These are phyloP conservation scores for Seriola aureovittata DNA, from an alignment of 2,113 vertebrate genomes.

Conservation along the genomic window DNA sequence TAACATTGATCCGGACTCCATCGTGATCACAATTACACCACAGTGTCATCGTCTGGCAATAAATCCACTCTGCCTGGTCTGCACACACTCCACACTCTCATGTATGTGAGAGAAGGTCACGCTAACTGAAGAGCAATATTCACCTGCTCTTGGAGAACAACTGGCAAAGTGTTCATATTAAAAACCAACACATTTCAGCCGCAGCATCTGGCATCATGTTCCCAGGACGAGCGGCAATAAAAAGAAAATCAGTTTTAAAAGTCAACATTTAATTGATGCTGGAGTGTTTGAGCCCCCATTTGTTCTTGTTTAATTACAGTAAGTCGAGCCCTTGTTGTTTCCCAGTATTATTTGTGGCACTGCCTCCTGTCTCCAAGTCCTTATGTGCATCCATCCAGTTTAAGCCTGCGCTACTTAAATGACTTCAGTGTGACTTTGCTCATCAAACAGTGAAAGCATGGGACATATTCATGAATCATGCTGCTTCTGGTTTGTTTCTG, in stretches of 20 bases:
- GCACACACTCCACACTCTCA: neutral
- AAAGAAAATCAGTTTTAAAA: constrained; percentile 13
- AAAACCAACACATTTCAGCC: neutral
- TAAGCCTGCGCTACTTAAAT: neutral
- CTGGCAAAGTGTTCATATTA: neutral
- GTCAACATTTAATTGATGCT: constrained; percentile 25
- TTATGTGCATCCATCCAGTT: constrained; percentile 12
- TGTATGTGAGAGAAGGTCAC: constrained; percentile 34
- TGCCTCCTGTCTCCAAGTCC: constrained; percentile 10
- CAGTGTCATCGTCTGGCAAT: constrained; percentile 11
- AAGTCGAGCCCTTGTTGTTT: constrained; percentile 32
- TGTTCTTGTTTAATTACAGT: constrained; percentile 12
- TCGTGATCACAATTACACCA: constrained; percentile 16
- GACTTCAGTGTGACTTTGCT: constrained; percentile 51
- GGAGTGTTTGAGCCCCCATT: neutral
- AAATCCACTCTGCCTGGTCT: neutral
- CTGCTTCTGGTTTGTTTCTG: constrained; percentile 18
- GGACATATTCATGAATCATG: neutral
- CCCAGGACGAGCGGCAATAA: constrained; percentile 5
- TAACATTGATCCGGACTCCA: constrained; percentile 56
- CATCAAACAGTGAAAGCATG: constrained; percentile 17
- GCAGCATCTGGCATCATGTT: neutral
- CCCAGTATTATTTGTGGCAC: constrained; percentile 2
- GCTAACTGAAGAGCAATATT: neutral
- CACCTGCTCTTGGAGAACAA: constrained; percentile 4